Percentiles rank a stretch among this genome's conserved stretches.
Evolutionary conservation across 2,888 invertebrate genomes (phyloP).

Genomic region (Cylindroiulus punctatus): DNA sequence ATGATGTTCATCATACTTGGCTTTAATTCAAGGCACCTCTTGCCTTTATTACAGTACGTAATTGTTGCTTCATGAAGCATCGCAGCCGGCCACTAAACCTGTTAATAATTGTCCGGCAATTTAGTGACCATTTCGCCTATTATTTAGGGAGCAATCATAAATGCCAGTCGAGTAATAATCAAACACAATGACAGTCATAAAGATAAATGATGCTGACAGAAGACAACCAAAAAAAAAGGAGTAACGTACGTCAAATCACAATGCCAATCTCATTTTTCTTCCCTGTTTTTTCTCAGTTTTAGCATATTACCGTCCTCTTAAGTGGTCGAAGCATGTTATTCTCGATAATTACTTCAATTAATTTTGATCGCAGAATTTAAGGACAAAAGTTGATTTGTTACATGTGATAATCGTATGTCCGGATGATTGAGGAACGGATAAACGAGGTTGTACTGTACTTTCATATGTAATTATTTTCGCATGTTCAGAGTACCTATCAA

Average conservation of each 20-base stretch:
- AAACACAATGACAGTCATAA: slow-evolving; percentile 7
- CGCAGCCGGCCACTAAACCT: not conserved
- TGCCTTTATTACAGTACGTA: not conserved
- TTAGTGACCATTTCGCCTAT: not conserved
- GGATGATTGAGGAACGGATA: too few species aligned
- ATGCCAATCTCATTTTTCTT: not conserved
- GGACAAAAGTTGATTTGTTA: too few species aligned
- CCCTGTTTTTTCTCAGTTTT: not conserved
- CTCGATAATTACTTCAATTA: too few species aligned
- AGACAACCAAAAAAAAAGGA: not conserved
- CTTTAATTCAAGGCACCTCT: not conserved
- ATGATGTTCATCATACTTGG: slow-evolving; percentile 4
- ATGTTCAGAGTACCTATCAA: not conserved
- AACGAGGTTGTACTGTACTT: too few species aligned
- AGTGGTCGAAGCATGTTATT: too few species aligned
- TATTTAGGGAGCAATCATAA: not conserved
- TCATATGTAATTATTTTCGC: not conserved
- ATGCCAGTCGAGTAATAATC: not conserved
- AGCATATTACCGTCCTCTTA: too few species aligned
- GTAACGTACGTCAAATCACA: not conserved
- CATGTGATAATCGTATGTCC: too few species aligned
- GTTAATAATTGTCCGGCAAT: slow-evolving; percentile 1
- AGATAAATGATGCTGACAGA: slow-evolving; percentile 1
- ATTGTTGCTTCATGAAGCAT: not conserved
- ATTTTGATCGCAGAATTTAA: too few species aligned